Base-by-base conservation (phyloP, 2,888 invertebrate genomes). In the Protophormia terraenovae region DNA sequence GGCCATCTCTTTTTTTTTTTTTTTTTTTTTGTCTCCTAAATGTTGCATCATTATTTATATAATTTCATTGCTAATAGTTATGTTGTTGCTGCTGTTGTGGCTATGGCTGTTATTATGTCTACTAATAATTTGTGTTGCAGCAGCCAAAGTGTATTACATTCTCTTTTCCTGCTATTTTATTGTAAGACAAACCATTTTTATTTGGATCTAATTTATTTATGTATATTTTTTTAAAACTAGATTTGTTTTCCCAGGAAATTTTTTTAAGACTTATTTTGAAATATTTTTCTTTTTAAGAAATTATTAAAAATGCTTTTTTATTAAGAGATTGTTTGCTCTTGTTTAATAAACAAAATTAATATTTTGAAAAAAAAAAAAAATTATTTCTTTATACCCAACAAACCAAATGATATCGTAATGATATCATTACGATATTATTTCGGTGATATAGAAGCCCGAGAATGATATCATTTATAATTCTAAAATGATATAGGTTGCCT, bases 21-120 rank as follows among this genome's bases (percentile, higher is more conserved):
- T n/a, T n/a, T n/a, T n/a, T n/a, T n/a, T n/a, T 14, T 71, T 62
- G 45, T 64, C 60, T 62, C 16, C 22, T 60, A 73, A 79, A 47
- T 81, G 78, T 82, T 85, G 85, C 85, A 85, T 85, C 77, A 85
- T 78, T 78, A 58, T 82, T 81, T 82, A 82, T 79, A 79, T 75
- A 79, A 79, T 82, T 81, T 71, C 69, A 62, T 66, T 76, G 50
- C 80, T 72, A 55, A 62, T 60, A 12, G 14, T 64, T 27, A 10
- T 41, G n/a, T 47, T 75, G 53, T 55, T 19, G n/a, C 10, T 55
- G 71, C 1, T 19, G 66, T 22, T 64, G 29, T 14, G 55, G 22
- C 8, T 27, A 8, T 41, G 19, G 16, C 6, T 71, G 60, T 55
- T 79, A 45, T 64, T 79, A 64, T 71, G 60, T 75, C 69, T 73